Conservation (phyloP, 2,888 invertebrate species). For the Phania funesta region DNA sequence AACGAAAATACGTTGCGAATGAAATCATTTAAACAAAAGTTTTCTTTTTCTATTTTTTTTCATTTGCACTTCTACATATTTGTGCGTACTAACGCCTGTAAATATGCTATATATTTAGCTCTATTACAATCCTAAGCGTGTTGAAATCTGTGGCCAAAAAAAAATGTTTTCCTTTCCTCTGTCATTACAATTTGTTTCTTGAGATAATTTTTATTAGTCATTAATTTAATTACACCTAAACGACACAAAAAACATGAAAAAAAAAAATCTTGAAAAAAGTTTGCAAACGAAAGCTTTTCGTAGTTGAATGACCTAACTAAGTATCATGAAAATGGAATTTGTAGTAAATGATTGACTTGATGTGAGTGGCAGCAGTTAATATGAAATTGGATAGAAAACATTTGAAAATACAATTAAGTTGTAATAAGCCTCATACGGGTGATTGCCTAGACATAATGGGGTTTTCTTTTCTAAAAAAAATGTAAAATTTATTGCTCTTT, state of each 20-base stretch:
- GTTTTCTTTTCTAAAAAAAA: too few relatives aligned
- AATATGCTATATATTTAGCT: slow-evolving; percentile 1
- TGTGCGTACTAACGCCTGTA: slow-evolving; percentile 33
- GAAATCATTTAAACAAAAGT: neutral
- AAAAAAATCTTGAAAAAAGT: neutral
- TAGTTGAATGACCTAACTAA: neutral
- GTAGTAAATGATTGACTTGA: slow-evolving; percentile 23
- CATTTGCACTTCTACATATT: neutral
- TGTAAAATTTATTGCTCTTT: too few relatives aligned
- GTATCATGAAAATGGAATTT: neutral
- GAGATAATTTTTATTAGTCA: slow-evolving; percentile 51
- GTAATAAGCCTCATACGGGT: too few relatives aligned
- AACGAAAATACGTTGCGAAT: neutral
- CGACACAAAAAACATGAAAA: neutral
- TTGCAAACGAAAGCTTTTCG: neutral
- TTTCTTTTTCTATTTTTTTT: neutral
- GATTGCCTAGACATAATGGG: too few relatives aligned
- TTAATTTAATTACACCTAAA: slow-evolving; percentile 39
- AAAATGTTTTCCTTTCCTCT: slow-evolving; percentile 5
- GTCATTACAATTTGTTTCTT: slow-evolving; percentile 33
- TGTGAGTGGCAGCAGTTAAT: neutral
- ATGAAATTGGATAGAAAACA: too few relatives aligned
- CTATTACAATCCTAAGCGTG: neutral
- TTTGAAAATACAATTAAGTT: too few relatives aligned
- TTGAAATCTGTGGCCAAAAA: neutral